Evolutionary conservation across 2,113 vertebrate genomes (phyloP).

Genomic region (Megaceryle maxima): DNA sequence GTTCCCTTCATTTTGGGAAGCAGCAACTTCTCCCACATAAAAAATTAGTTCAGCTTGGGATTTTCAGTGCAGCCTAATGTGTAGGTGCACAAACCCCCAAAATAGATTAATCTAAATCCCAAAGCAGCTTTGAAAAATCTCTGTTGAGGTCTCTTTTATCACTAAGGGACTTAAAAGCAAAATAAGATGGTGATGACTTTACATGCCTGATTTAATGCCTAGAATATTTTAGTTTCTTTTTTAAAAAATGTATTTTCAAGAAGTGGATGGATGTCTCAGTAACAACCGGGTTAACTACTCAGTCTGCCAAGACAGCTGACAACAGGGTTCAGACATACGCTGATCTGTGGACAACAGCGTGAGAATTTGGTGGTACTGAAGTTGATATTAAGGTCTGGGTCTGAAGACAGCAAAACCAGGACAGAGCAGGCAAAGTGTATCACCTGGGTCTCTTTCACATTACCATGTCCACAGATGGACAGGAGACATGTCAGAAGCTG

Average conservation of each 20-base stretch:
- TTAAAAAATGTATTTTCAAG: neutral
- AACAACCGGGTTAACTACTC: neutral
- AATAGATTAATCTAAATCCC: conserved; percentile 28
- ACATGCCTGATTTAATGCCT: neutral
- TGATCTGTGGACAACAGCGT: neutral
- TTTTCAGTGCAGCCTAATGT: neutral
- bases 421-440: neutral
- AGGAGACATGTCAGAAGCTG: neutral
- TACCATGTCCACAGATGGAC: neutral
- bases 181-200: neutral
- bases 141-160: neutral
- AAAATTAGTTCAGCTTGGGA: neutral
- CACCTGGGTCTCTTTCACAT: neutral
- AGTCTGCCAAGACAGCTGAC: neutral
- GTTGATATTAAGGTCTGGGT: neutral
- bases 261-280: neutral
- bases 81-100: neutral
- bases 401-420: neutral
- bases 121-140: conserved; percentile 25
- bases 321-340: neutral
- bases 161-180: neutral
- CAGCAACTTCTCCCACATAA: neutral
- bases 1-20: neutral
- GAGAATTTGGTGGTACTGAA: neutral
- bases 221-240: neutral